Evolutionary conservation across 2,888 invertebrate species (phyloP).

Genomic region (Trichogramma evanescens): DNA sequence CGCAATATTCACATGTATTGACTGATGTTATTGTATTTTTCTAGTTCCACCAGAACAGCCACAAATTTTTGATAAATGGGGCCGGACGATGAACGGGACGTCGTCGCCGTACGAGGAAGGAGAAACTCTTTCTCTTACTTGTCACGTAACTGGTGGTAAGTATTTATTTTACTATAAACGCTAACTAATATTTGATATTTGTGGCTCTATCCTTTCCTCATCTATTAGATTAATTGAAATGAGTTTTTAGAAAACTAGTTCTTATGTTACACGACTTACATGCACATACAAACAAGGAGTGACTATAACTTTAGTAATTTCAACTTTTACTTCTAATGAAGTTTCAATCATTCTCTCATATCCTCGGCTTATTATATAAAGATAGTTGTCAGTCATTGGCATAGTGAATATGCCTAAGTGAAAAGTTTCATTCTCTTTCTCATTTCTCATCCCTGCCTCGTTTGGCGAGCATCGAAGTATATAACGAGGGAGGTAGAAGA

Average conservation of each 20-base stretch:
- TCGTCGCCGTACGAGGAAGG: constrained; percentile 82
- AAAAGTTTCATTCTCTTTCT: constrained; percentile 37
- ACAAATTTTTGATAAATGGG: constrained; percentile 77
- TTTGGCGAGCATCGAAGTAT: background rate
- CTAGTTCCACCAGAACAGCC: constrained; percentile 84
- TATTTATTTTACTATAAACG: background rate
- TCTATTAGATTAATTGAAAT: no score
- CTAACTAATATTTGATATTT: no score
- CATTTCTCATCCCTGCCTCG: background rate
- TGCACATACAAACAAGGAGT: no score
- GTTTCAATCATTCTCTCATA: no score
- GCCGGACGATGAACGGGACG: constrained; percentile 72
- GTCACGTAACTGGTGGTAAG: constrained; percentile 77
- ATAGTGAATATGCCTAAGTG: constrained; percentile 35
- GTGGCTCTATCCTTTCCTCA: no score
- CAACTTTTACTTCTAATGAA: no score
- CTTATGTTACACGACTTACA: no score
- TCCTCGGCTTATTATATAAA: no score
- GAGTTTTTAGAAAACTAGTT: no score
- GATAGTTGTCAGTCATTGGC: constrained; percentile 7
- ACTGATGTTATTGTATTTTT: constrained; percentile 21
- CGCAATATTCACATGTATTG: background rate
- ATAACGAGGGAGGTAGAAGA: constrained; percentile 1
- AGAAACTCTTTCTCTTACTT: constrained; percentile 76
- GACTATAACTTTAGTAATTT: no score